Evolutionary conservation across 2,888 invertebrate species (phyloP), one percentile per base, ranked within the genome.

Genomic region (Orthosia gothica): DNA sequence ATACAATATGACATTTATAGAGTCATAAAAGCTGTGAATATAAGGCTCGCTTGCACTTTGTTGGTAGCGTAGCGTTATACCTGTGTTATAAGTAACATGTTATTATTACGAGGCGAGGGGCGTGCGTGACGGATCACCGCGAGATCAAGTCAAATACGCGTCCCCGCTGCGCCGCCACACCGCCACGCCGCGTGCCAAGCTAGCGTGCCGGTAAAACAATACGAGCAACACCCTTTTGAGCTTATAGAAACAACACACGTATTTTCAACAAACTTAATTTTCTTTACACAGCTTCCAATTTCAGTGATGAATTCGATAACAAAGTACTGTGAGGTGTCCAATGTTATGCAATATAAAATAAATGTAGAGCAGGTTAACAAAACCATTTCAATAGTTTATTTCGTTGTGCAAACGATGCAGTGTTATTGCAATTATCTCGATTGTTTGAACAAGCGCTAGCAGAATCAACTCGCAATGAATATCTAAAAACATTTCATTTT

Each of bases 71-170:
- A 61, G 76, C 47, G 61, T 67, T 86, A 76, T 77, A 86, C 79
- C 76, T 80, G 73, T 73, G 74, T 73, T 74, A 58, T 83, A 71
- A 76, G 76, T 68, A 80, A 74, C 79, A 76, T 87, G 83, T 87
- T 90, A 87, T 89, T 87, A 88, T 84, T 89, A 88, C 77, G 82
- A 84, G 85, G 86, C 72, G 81, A 87, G 86, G 83, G 79, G 83
- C 81, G 91, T 87, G 90, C 90, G 91, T 93, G 92, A 93, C 92
- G 92, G 92, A 93, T 94, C 91, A 92, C 91, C 88, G 88, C 82
- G 84, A 92, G 91, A 92, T 92, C 90, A 91, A 93, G 93, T 93
- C 92, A 93, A 94, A 94, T 92, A 93, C 86, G 86, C 81, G 86
- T 76, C 89, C 91, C 90, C 89, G 88, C 87, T 87, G 78, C 79